These are phyloP conservation scores for Caenorhabditis virilis DNA, from an alignment of 2,888 invertebrate genomes.

Conservation along the genomic window DNA sequence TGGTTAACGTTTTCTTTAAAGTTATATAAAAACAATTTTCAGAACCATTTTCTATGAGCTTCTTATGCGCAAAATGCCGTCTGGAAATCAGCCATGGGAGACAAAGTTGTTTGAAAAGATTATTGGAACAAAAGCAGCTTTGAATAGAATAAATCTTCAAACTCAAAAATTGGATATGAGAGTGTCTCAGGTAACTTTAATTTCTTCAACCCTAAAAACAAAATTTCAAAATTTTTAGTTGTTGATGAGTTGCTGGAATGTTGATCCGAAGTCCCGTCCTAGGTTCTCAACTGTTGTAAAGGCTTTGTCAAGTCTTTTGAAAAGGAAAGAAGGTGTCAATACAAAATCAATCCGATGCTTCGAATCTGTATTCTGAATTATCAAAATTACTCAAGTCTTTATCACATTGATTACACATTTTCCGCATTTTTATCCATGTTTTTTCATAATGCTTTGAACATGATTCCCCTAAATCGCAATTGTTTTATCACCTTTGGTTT, in stretches of 20 bases:
- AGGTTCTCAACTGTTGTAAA: conserved; percentile 75
- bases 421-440: neutral
- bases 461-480: neutral
- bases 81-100: conserved; percentile 71
- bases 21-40: conserved; percentile 14
- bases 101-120: conserved; percentile 26
- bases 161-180: conserved; percentile 10
- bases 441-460: neutral
- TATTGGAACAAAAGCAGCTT: conserved; percentile 26
- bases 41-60: conserved; percentile 99
- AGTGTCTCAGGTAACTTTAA: conserved; percentile 3
- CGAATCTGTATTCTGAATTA: conserved; percentile 22
- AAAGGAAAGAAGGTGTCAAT: conserved; percentile 12
- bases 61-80: conserved; percentile 61
- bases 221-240: conserved; percentile 74
- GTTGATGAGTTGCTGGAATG: conserved; percentile 92
- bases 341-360: conserved; percentile 15
- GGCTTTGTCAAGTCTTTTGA: conserved; percentile 11
- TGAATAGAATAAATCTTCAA: conserved; percentile 12
- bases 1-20: conserved; percentile 65
- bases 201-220: neutral
- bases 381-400: neutral
- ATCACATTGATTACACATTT: neutral
- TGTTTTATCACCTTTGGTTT: conserved; percentile 11
- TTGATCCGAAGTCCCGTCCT: conserved; percentile 82